Evolutionary conservation across 2,113 vertebrate genomes (phyloP).

Genomic region (Clarias batrachus): DNA sequence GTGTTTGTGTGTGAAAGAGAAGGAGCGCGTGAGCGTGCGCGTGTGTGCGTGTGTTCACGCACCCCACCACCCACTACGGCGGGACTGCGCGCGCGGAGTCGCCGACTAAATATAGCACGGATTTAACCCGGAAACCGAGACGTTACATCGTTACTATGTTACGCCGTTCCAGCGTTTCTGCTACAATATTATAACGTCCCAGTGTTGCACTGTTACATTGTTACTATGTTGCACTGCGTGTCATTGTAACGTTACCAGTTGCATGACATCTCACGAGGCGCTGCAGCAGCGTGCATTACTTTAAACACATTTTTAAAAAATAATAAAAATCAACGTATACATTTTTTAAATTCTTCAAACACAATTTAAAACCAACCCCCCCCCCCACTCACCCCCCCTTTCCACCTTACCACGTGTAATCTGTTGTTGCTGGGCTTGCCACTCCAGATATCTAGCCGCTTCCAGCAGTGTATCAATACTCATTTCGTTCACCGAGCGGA

Average conservation of each 20-base stretch:
- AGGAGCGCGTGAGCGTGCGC: neutral
- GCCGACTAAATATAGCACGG: constrained; percentile 55
- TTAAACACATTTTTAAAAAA: neutral
- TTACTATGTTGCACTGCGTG: neutral
- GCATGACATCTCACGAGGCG: neutral
- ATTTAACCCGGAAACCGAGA: constrained; percentile 57
- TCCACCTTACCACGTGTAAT: constrained; percentile 86
- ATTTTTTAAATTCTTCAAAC: neutral
- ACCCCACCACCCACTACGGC: constrained; percentile 52
- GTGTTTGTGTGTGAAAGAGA: neutral
- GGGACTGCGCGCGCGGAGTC: constrained; percentile 47
- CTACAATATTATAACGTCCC: too few species aligned
- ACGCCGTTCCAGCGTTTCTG: too few species aligned
- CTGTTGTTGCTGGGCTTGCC: constrained; percentile 95
- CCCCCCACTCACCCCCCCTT: neutral
- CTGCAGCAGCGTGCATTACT: neutral
- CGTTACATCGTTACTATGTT: too few species aligned
- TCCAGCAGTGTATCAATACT: constrained; percentile 95
- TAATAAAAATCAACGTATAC: too few species aligned
- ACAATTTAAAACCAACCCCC: neutral
- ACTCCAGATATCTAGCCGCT: constrained; percentile 93
- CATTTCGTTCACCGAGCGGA: constrained; percentile 75
- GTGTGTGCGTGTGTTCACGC: constrained; percentile 19
- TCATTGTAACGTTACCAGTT: neutral
- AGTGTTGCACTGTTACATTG: too few species aligned